Base-by-base conservation (phyloP, 2,113 vertebrate species). In the Urocitellus parryii region DNA sequence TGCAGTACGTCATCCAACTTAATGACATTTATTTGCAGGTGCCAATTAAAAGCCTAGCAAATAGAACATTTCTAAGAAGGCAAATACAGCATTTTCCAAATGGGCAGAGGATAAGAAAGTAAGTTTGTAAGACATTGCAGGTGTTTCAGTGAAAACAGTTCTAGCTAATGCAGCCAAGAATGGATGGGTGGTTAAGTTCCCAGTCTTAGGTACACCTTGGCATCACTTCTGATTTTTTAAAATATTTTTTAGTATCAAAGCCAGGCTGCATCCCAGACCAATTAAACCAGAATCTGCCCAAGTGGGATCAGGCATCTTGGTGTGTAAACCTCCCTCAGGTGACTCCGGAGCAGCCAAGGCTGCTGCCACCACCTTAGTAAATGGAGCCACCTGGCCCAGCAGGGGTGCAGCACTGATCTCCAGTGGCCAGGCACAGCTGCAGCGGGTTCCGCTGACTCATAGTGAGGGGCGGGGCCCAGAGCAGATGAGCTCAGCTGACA, bases 401-500 rank as follows among this genome's bases (percentile, higher is more conserved):
- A 29, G 42, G 65, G 73, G 5, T 0, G 9, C 42, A 92, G 90
- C 7, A 53, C 94, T 42, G 79, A 63, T 90, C n/a, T 67, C 51
- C 85, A 80, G 63, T 0, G 16, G 90, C 77, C 61, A 85, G 45
- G 92, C 95, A 91, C 98, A 98, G 98, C 97, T 98, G 98, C 93
- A 97, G 97, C 68, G 63, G 82, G 58, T 79, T 91, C 92, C 37
- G 37, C 88, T 94, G 93, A 84, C 95, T 98, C 97, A 97, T 91
- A 97, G 94, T 14, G 42, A n/a, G 96, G 94, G 89, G 88, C 11
- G 45, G 95, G 88, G 97, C 90, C 88, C 37, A 51, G 79, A 95
- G 96, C 84, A 97, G 96, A 97, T 20, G 84, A 94, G 97, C 96
- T 97, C 98, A 98, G 98, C 98, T 97, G 98, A 97, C 98, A 98